Percentiles rank a stretch among this genome's conserved stretches.
These are phyloP conservation scores for Channallabes apus DNA, from an alignment of 2,797 vertebrate genomes.

Conservation along the genomic window DNA sequence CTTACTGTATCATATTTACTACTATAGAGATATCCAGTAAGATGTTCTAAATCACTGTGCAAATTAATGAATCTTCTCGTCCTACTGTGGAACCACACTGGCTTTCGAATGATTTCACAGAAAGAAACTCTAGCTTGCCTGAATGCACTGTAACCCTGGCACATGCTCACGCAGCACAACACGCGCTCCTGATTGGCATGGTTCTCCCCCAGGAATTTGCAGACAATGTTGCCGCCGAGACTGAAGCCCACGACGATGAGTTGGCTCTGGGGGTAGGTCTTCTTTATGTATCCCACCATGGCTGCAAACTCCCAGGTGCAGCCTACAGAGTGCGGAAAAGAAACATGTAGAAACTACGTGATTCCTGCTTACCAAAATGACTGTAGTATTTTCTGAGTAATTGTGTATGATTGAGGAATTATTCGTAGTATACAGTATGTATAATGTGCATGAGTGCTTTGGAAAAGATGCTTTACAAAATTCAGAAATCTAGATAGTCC, in stretches of 20 bases:
- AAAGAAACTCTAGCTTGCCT: constrained; percentile 76
- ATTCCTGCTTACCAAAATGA: not conserved
- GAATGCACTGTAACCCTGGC: constrained; percentile 95
- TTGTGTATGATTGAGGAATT: not conserved
- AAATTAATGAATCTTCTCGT: not conserved
- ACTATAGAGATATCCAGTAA: not conserved
- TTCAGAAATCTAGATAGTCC: not conserved
- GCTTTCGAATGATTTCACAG: constrained; percentile 1
- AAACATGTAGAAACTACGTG: not conserved
- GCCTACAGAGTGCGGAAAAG: constrained; percentile 68
- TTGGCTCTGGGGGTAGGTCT: constrained; percentile 84
- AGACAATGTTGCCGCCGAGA: constrained; percentile 96
- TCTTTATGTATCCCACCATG: constrained; percentile 96
- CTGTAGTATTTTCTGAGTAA: not conserved
- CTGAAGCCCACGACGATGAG: constrained; percentile 95
- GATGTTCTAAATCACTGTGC: not conserved
- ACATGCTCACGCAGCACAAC: constrained; percentile 94
- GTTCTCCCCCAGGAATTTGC: constrained; percentile 95
- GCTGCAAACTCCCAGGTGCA: constrained; percentile 97
- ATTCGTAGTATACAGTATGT: too few species aligned
- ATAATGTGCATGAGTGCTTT: too few species aligned
- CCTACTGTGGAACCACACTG: not conserved
- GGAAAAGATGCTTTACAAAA: not conserved
- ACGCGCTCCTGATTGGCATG: constrained; percentile 90
- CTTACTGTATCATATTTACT: not conserved